Percentiles rank a stretch among this genome's conserved stretches.
These are phyloP conservation scores for Cryptotermes secundus DNA, from an alignment of 1,140 invertebrate species.

Conservation along the genomic window DNA sequence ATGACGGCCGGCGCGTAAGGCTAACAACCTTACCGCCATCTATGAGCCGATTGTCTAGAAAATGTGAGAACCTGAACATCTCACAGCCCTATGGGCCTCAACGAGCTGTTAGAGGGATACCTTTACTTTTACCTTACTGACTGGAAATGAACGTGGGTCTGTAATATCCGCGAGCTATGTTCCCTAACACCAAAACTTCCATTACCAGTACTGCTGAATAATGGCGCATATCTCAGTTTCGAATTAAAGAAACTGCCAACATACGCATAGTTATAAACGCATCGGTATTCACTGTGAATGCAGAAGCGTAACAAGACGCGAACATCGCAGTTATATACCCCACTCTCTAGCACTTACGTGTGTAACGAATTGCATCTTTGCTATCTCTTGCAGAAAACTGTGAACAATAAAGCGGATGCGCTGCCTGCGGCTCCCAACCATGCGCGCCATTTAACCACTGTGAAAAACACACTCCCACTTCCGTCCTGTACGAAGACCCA, in stretches of 20 bases:
- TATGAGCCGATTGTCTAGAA: too few relatives aligned
- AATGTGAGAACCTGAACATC: too few relatives aligned
- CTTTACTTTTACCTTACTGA: too few relatives aligned
- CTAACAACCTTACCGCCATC: too few relatives aligned
- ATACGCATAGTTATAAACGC: background rate
- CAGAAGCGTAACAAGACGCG: background rate
- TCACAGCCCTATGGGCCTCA: too few relatives aligned
- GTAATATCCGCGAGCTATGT: too few relatives aligned
- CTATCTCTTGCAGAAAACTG: background rate
- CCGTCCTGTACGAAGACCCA: background rate
- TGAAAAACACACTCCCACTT: constrained; percentile 14
- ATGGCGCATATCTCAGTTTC: background rate
- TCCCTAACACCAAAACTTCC: too few relatives aligned
- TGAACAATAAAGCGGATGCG: background rate
- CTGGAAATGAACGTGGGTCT: too few relatives aligned
- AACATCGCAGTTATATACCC: background rate
- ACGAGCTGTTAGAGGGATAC: too few relatives aligned
- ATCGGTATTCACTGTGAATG: background rate
- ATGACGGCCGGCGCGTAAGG: too few relatives aligned
- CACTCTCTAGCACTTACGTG: background rate
- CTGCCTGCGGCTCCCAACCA: background rate
- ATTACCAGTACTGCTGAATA: background rate
- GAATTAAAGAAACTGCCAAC: background rate
- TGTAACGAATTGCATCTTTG: background rate
- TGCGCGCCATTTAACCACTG: background rate